These are phyloP conservation scores for Lasioglossum vierecki DNA, from an alignment of 2,888 invertebrate genomes.

Conservation along the genomic window DNA sequence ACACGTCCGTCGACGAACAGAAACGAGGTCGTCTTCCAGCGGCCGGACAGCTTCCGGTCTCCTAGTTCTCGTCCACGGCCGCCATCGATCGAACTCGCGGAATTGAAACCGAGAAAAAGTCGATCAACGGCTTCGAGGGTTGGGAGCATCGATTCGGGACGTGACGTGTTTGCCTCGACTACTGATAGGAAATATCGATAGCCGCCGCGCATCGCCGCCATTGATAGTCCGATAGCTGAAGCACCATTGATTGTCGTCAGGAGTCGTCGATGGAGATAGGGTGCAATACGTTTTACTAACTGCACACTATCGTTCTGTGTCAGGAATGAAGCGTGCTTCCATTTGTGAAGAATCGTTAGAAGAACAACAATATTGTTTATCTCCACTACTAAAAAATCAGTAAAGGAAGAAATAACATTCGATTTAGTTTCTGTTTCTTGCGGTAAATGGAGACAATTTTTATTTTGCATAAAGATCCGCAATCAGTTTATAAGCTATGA, in stretches of 20 bases:
- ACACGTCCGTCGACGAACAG: background rate
- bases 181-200: background rate
- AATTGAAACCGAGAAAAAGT: conserved; percentile 1
- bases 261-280: background rate
- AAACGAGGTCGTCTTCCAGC: conserved; percentile 13
- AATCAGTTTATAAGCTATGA: no score
- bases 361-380: no score
- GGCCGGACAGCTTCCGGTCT: conserved; percentile 2
- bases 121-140: background rate
- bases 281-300: background rate
- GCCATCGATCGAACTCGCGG: background rate
- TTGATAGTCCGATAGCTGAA: background rate
- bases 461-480: no score
- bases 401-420: no score
- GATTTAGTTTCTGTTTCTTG: no score
- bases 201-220: background rate
- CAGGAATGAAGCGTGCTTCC: background rate
- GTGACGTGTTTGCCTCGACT: background rate
- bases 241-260: background rate
- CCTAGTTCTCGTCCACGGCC: background rate
- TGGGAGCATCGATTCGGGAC: background rate
- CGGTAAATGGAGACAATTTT: no score
- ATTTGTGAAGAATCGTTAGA: no score
- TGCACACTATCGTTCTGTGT: background rate
- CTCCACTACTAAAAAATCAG: no score